Evolutionary conservation across 2,797 vertebrate species (phyloP).

Genomic region (Cetoscarus ocellatus): DNA sequence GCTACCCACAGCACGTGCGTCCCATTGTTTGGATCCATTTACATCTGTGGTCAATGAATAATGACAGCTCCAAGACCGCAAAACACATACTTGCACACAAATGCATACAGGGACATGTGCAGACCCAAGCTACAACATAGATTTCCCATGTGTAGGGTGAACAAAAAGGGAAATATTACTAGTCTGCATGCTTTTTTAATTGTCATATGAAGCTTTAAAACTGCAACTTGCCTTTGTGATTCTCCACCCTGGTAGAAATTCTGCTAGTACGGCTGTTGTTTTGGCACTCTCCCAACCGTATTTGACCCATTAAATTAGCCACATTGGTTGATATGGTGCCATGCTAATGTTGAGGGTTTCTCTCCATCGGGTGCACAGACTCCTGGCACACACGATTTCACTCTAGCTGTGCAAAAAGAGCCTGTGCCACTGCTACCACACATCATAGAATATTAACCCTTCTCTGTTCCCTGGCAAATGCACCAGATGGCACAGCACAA

Average conservation of each 20-base stretch:
- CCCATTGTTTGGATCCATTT: constrained; percentile 85
- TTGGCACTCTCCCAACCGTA: constrained; percentile 81
- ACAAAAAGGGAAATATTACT: constrained; percentile 34
- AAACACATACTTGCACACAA: constrained; percentile 66
- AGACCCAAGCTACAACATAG: constrained; percentile 31
- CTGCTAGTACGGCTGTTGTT: constrained; percentile 76
- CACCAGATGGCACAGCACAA: constrained; percentile 87
- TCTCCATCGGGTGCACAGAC: constrained; percentile 83
- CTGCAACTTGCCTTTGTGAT: constrained; percentile 67
- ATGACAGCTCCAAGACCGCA: constrained; percentile 74
- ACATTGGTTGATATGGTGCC: constrained; percentile 81
- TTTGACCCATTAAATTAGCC: constrained; percentile 88
- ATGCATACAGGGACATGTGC: constrained; percentile 25
- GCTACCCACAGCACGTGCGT: constrained; percentile 75
- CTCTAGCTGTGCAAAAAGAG: constrained; percentile 77
- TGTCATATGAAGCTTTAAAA: constrained; percentile 56
- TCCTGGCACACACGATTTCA: constrained; percentile 79
- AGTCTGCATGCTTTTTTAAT: constrained; percentile 49
- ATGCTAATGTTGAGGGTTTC: constrained; percentile 83
- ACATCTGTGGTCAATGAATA: constrained; percentile 85
- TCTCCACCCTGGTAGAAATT: constrained; percentile 66
- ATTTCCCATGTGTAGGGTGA: constrained; percentile 56
- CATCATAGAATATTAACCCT: constrained; percentile 92
- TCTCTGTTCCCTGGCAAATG: constrained; percentile 86
- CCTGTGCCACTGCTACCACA: constrained; percentile 85